A percentile compares a stretch with the other conserved stretches of the same genome.
Conservation (phyloP, 2,888 invertebrate genomes). For the Drosophila paucipuncta region DNA sequence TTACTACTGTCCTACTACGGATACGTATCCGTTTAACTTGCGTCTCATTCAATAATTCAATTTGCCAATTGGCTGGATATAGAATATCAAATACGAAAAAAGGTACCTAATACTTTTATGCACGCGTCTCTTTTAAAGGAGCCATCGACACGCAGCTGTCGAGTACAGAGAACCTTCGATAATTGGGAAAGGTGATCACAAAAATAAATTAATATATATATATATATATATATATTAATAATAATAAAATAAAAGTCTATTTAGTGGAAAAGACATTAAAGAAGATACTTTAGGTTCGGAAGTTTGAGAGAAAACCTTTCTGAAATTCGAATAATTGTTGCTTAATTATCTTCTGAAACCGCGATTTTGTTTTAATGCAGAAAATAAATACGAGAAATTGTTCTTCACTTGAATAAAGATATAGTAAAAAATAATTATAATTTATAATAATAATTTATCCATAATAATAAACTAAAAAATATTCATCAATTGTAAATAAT, state of each 20-base stretch:
- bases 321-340: background rate
- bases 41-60: constrained; percentile 57
- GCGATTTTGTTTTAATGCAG: background rate
- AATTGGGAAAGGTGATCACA: background rate
- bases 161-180: background rate
- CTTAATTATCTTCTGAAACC: background rate
- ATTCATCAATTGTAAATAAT: background rate
- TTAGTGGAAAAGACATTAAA: background rate
- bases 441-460: no score
- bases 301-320: background rate
- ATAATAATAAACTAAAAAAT: background rate
- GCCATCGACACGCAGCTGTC: constrained; percentile 53
- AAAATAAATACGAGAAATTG: background rate
- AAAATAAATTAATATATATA: background rate
- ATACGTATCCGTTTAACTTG: constrained; percentile 26
- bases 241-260: background rate
- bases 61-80: constrained; percentile 40
- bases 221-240: no score
- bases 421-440: background rate
- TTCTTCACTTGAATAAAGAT: background rate
- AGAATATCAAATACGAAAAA: constrained; percentile 12
- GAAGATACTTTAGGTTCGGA: background rate
- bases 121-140: constrained; percentile 37
- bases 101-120: constrained; percentile 54
- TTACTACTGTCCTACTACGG: constrained; percentile 27